Base-by-base conservation (phyloP, 2,113 vertebrate genomes). In the Pluvialis apricaria region DNA sequence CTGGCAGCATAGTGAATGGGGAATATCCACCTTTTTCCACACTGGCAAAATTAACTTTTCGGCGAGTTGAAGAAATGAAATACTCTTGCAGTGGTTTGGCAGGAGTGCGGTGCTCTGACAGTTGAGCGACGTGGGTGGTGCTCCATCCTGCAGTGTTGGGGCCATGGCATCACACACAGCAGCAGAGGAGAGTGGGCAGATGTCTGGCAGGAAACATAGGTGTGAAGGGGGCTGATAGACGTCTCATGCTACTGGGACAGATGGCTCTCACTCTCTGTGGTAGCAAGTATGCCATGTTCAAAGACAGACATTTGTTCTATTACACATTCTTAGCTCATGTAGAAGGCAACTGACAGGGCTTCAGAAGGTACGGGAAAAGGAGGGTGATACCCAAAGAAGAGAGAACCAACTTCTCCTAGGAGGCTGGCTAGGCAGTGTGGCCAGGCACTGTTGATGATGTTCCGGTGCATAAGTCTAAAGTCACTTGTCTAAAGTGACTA, bases 91-190 rank as follows among this genome's bases (percentile, higher is more conserved):
- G 75, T n/a, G 38, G 21, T 26, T 82, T 65, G 72, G 31, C 82
- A 81, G 81, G 52, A 75, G 25, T 0, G 6, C 0, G 0, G 13
- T 0, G 0, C n/a, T 61, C 71, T 0, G 1, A 2, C 29, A 17
- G 60, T 89, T 11, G 55, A 54, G 66, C 2, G 3, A 18, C 0
- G 13, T 78, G 86, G 42, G 69, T 44, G 52, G 34, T 49, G 92
- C 26, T 65, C 24, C 36, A 38, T 79, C 52, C 28, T 0, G 0
- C 58, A 52, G 72, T 0, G 0, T 4, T 34, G 68, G 64, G 83
- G 65, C 58, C 0, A 0, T 38, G 52, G 66, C 34, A 4, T 76
- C 54, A 7, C 62, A 7, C 54, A 4, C 0, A 1, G 47, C 13
- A 4, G 38, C 44, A 29, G 62, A 69, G 87, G 17, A 47, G 73